Evolutionary conservation across 1,140 invertebrate genomes (phyloP), one percentile per base, ranked within the genome.

Genomic region (Diorhabda sublineata): DNA sequence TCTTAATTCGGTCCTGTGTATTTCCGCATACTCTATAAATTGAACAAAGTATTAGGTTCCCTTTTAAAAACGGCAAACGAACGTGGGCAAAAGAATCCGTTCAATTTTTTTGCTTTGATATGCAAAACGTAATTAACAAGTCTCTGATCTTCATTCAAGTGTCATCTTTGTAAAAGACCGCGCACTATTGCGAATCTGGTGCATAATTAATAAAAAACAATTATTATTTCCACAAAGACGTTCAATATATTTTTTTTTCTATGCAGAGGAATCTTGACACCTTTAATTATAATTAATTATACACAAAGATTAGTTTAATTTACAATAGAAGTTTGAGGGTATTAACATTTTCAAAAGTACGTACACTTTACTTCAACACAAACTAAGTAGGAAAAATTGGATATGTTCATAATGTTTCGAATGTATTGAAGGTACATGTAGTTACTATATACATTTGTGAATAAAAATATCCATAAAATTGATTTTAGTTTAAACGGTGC

Each of bases 171-270:
- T 52, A 52, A 52, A 52, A 52, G 6, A 52, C 47, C 47, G 47
- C 47, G n/a, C 47, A 52, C 47, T 52, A 52, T 8, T 52, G 47
- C 47, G 47, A 52, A 52, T 52, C 47, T 52, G 47, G 47, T 52
- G 47, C 47, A 52, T 52, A 52, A 52, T 52, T 52, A 52, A 52
- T 52, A 52, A 52, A 52, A 52, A 52, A 52, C 47, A 52, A 52
- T 52, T 52, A 52, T 8, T 52, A 6, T 52, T 52, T n/a, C n/a
- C 47, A 52, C 47, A 52, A 52, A 52, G 47, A n/a, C 6, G n/a
- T 6, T 52, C 3, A n/a, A 52, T 52, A 3, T n/a, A 52, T 8
- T 52, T 2, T 52, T 52, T 52, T 52, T 8, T 52, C 6, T 52
- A 26, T n/a, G 47, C 47, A 52, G 6, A n/a, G 4, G 2, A 4